Conservation (phyloP, 2,113 vertebrate species). For the Gnathonemus echidnorhynchus region DNA sequence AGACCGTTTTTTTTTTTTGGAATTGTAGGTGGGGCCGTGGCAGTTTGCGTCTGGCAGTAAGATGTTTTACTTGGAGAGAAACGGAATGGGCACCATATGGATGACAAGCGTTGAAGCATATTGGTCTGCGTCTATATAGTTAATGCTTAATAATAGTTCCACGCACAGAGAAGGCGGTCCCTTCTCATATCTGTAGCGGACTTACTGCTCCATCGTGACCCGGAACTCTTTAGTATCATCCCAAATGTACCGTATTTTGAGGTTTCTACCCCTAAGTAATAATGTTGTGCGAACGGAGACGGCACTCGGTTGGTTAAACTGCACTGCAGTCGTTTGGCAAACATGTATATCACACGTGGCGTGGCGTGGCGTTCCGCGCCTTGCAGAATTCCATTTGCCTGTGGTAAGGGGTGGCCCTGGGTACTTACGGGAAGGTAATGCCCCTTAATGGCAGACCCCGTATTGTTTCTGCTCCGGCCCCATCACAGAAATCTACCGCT, state of each 20-base stretch:
- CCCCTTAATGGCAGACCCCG: conserved; percentile 73
- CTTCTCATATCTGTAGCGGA: conserved; percentile 62
- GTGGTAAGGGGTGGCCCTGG: conserved; percentile 77
- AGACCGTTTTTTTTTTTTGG: conserved; percentile 5
- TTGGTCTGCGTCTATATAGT: conserved; percentile 53
- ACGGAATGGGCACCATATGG: conserved; percentile 15
- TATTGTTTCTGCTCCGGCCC: conserved; percentile 77
- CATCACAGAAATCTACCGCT: conserved; percentile 90
- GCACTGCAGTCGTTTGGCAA: conserved; percentile 74
- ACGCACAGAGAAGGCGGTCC: conserved; percentile 52
- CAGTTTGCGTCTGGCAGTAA: conserved; percentile 11
- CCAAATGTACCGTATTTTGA: conserved; percentile 44
- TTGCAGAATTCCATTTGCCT: conserved; percentile 94
- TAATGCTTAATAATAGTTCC: conserved; percentile 68
- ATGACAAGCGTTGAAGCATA: conserved; percentile 50
- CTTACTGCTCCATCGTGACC: conserved; percentile 39
- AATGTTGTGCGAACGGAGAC: background rate
- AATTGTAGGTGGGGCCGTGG: conserved; percentile 11
- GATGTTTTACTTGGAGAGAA: conserved; percentile 23
- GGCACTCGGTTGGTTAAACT: conserved; percentile 67
- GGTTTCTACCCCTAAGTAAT: background rate
- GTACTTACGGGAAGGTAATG: conserved; percentile 87
- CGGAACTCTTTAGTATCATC: conserved; percentile 18
- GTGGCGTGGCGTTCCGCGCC: conserved; percentile 69
- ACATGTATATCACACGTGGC: conserved; percentile 88